Conservation (phyloP, 2,113 vertebrate species). For the Notarius lentiginosus region DNA sequence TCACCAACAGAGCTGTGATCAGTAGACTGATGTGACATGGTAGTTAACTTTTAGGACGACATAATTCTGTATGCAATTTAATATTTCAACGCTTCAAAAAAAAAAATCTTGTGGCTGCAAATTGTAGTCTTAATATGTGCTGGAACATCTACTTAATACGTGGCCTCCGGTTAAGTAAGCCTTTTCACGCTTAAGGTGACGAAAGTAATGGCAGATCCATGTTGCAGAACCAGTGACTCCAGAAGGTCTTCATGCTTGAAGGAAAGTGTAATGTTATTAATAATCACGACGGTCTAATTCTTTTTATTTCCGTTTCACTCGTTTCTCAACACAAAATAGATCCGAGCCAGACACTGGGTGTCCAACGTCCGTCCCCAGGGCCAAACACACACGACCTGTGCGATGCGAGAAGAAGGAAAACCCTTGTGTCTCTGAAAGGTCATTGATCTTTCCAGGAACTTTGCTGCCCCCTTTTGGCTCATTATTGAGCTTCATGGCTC, state of each 20-base stretch:
- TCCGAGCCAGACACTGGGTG: not conserved
- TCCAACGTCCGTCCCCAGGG: no score
- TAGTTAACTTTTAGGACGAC: not conserved
- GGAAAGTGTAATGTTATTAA: not conserved
- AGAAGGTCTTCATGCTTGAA: not conserved
- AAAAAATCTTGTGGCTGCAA: not conserved
- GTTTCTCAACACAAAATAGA: not conserved
- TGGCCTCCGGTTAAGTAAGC: not conserved
- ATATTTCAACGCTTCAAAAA: not conserved
- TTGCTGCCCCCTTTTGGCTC: conserved; percentile 71
- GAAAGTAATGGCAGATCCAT: not conserved
- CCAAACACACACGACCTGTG: no score
- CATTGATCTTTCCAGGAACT: conserved; percentile 38
- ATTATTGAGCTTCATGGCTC: not conserved
- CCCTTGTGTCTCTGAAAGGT: not conserved
- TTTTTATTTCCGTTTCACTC: not conserved
- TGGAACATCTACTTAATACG: not conserved
- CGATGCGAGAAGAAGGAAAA: not conserved
- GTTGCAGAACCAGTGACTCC: not conserved
- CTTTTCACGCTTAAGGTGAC: not conserved
- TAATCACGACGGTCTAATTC: not conserved
- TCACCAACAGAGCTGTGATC: not conserved
- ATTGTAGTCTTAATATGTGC: not conserved
- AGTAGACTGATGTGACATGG: not conserved
- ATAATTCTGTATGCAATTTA: not conserved